Base-by-base conservation (phyloP, 2,888 invertebrate genomes). In the Troglohyphantes excavatus region DNA sequence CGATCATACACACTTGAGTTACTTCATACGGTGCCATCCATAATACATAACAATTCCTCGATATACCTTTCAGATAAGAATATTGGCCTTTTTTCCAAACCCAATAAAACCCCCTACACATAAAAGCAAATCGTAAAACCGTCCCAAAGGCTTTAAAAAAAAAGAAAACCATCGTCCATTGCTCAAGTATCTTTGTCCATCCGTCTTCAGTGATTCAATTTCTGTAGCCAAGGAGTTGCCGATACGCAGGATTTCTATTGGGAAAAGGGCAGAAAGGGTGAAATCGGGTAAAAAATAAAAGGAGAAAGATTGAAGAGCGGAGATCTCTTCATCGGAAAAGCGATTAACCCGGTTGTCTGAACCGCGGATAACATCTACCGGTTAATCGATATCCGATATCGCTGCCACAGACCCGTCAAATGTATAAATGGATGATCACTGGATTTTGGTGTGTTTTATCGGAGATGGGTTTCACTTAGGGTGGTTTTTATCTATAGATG, bases 241-340 rank as follows among this genome's bases (percentile, higher is more conserved):
- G 73, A 19, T 27, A 21, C 23, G 17, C 23, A 21, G 43, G 7
- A 33, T 6, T 6, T 17, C 13, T 2, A 53, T 33, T 13, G n/a
- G n/a, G n/a, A n/a, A n/a, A n/a, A n/a, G n/a, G n/a, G n/a, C n/a
- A n/a, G n/a, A n/a, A n/a, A n/a, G n/a, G n/a, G n/a, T n/a, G 43
- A 65, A 39, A 43, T 26, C n/a, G 53, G 23, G 26, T n/a, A 46
- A 26, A 46, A 79, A 43, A 11, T 33, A 19, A 21, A 70, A 33
- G 33, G n/a, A 33, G 39, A 27, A 27, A 65, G n/a, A 21, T 27
- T 23, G 13, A 17, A 6, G 33, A 0, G n/a, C 5, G 53, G 17
- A n/a, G n/a, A 43, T 23, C 67, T 88, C 68, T 88, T 82, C 81
- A 88, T 82, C 76, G 88, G 88, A 75, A 39, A 82, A 88, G 75